Base-by-base conservation (phyloP, 2,888 invertebrate genomes). In the Andrena chrysosceles region DNA sequence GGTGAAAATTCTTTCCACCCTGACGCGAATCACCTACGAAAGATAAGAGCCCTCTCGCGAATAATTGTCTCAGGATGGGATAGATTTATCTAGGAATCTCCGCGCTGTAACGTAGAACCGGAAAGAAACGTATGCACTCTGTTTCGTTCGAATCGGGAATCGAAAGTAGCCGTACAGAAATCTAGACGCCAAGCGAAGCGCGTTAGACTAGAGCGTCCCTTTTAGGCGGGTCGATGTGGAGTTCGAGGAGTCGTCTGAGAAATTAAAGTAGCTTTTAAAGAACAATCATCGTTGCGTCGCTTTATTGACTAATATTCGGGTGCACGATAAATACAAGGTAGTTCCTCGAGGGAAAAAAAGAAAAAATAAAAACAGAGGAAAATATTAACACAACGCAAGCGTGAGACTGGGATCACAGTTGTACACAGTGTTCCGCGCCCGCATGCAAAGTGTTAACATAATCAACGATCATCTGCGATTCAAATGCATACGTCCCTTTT, bases 121-220 rank as follows among this genome's bases (percentile, higher is more conserved):
- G n/a, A 54, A 86, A 87, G 89, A 87, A 87, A 87, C 87, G 87
- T 88, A 88, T 77, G 83, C 87, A 85, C 68, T 60, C 54, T 6
- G 48, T 66, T 56, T 63, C 52, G 10, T 20, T 29, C 2, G n/a
- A 33, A 71, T 52, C 10, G 0, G 10, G 6, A 4, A 26, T n/a
- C n/a, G 31, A 23, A 62, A 68, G 29, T 33, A 29, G 7, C 20
- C 26, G 7, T 35, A 33, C n/a, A 10, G n/a, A 69, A 67, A 62
- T 52, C 66, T 48, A n/a, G 2, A 16, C 5, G 6, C 13, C 31
- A 56, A 6, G 31, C 3, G 31, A 8, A 49, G n/a, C 23, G 52
- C 35, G 42, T 31, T 26, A 69, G 77, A 81, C 83, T 83, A 83
- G 13, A 20, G 48, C 26, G 35, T 56, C 31, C 31, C 10, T 70